Conservation (phyloP, 2,888 invertebrate genomes). For the Tipula unca region DNA sequence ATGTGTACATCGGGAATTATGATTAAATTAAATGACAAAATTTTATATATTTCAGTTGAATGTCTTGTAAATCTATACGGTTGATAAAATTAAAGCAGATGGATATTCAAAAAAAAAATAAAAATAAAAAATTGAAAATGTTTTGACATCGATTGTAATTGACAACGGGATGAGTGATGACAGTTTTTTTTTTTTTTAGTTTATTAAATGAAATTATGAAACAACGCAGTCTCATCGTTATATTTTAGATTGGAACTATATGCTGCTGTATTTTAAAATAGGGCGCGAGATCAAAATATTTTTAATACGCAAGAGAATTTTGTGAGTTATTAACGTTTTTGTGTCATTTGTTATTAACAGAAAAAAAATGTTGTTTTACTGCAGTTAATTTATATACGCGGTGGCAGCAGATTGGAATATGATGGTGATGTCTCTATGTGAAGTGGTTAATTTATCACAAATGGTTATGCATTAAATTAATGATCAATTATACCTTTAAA, state of each 20-base stretch:
- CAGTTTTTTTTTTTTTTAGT: background rate
- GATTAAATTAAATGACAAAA: slow-evolving; percentile 8
- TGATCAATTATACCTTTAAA: background rate
- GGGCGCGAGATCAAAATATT: background rate
- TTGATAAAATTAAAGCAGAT: background rate
- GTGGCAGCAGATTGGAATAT: background rate
- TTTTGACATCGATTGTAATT: slow-evolving; percentile 8
- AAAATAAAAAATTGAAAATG: background rate
- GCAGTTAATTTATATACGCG: background rate
- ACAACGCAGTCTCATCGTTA: background rate
- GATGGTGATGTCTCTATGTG: background rate
- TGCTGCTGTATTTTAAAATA: background rate
- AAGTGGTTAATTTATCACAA: background rate
- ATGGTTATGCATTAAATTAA: background rate
- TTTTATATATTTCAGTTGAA: background rate
- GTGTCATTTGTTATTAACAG: background rate
- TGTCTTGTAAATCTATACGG: background rate
- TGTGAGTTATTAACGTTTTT: background rate
- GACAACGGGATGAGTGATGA: background rate
- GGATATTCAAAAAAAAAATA: background rate
- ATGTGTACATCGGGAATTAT: background rate
- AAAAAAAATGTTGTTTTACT: background rate
- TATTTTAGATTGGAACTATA: background rate
- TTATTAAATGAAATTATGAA: no score
- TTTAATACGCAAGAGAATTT: background rate